Conservation (phyloP, 2,113 vertebrate species). For the Clinocottus analis region DNA sequence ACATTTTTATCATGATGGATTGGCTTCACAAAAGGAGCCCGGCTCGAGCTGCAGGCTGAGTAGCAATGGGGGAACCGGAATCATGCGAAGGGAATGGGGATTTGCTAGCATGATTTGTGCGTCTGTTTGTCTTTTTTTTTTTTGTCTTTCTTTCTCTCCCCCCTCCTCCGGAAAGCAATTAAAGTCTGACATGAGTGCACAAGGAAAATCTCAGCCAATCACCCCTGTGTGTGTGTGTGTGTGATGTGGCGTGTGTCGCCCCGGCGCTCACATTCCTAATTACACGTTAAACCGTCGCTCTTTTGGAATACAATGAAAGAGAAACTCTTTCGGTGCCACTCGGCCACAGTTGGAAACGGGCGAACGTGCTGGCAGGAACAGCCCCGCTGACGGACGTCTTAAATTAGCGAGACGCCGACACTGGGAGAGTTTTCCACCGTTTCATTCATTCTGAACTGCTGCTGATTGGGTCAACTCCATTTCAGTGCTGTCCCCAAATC, state of each 20-base stretch:
- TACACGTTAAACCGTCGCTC: slow-evolving; percentile 65
- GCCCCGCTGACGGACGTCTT: slow-evolving; percentile 76
- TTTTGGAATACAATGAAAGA: slow-evolving; percentile 65
- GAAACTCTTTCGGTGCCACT: slow-evolving; percentile 56
- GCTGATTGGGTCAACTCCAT: slow-evolving; percentile 78
- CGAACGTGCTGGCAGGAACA: slow-evolving; percentile 47
- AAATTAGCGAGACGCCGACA: slow-evolving; percentile 77
- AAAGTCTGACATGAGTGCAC: slow-evolving; percentile 51
- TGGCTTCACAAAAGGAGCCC: slow-evolving; percentile 36
- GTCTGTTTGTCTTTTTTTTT: slow-evolving; percentile 46
- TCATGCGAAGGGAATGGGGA: slow-evolving; percentile 47
- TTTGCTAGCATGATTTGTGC: slow-evolving; percentile 47
- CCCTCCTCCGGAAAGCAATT: slow-evolving; percentile 64
- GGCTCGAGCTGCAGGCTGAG: slow-evolving; percentile 30
- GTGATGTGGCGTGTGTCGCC: slow-evolving; percentile 29
- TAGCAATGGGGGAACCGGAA: slow-evolving; percentile 2
- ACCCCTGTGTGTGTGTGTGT: slow-evolving; percentile 22
- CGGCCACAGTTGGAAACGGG: slow-evolving; percentile 42
- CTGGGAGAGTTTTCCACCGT: slow-evolving; percentile 38
- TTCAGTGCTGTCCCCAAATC: slow-evolving; percentile 70
- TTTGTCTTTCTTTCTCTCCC: too few species aligned
- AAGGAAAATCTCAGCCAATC: slow-evolving; percentile 50
- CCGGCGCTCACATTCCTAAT: slow-evolving; percentile 57
- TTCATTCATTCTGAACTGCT: slow-evolving; percentile 68
- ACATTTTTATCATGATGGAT: slow-evolving; percentile 56